Evolutionary conservation across 1,140 invertebrate species (phyloP), one percentile per base, ranked within the genome.

Genomic region (Apis mellifera): DNA sequence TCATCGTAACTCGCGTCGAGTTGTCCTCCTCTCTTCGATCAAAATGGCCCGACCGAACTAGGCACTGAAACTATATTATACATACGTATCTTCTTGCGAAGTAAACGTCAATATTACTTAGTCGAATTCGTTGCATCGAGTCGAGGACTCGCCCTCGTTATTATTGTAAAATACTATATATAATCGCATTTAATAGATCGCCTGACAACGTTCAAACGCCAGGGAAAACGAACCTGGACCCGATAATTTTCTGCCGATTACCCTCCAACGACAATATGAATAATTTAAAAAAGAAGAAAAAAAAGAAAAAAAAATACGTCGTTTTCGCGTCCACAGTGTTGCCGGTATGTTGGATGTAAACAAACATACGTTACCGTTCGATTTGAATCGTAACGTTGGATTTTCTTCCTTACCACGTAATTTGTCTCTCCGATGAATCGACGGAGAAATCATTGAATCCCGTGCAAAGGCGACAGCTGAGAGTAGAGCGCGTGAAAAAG

Each of bases 91-190:
- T 85, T 77, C 59, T 71, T 59, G 85, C 72, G 77, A 87, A 57
- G 65, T 83, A 42, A 79, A 86, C 59, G 84, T 87, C 84, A 83
- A 87, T 87, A 86, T 83, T 86, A 86, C 76, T 83, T 86, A 87
- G 85, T 83, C 72, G 71, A 87, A 86, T 83, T 78, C 83, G 73
- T 70, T 75, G 85, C 85, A 70, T 64, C 82, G 82, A 66, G 66
- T 60, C 70, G 73, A 11, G 57, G 50, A 64, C 81, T 54, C 65
- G 65, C 54, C n/a, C n/a, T 69, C 72, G 84, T 66, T 71, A 75
- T 82, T 65, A 65, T 73, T 82, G 84, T 86, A 82, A 83, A 76
- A 65, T 78, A 78, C 32, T 17, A 55, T 86, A 84, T 82, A 32
- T 62, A 74, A 85, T 68, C 80, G 80, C 75, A 86, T 76, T 86